Evolutionary conservation across 2,797 vertebrate genomes (phyloP).

Genomic region (Todus mexicanus): DNA sequence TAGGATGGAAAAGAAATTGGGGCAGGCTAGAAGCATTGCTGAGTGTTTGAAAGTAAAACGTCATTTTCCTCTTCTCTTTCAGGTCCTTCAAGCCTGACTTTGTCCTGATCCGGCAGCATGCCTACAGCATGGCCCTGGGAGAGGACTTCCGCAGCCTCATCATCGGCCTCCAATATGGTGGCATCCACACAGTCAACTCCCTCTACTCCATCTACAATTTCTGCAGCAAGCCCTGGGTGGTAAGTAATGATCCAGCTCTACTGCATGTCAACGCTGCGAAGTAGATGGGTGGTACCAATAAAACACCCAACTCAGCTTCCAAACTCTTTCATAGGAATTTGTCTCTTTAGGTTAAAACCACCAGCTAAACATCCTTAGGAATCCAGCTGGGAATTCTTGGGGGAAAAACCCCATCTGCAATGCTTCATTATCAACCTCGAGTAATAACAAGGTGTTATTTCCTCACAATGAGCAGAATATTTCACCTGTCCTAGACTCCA

Average conservation of each 20-base stretch:
- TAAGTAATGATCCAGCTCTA: conserved; percentile 39
- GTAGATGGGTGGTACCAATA: fast-evolving
- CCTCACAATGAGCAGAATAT: background rate
- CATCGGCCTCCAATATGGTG: conserved; percentile 92
- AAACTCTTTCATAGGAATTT: background rate
- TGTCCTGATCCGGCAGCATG: conserved; percentile 90
- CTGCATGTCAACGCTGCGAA: background rate
- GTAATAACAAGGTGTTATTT: background rate
- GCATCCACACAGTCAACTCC: conserved; percentile 86
- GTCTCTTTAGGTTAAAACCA: background rate
- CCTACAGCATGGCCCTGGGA: conserved; percentile 93
- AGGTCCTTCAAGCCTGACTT: conserved; percentile 97
- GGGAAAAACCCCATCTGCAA: fast-evolving
- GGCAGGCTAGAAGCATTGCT: background rate
- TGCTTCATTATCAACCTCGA: background rate
- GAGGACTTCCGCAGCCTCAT: conserved; percentile 93
- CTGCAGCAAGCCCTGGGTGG: conserved; percentile 96
- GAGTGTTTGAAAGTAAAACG: background rate
- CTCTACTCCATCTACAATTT: conserved; percentile 97
- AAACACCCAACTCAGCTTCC: background rate
- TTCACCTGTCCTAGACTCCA: background rate
- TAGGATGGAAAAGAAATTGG: background rate
- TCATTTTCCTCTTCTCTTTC: background rate
- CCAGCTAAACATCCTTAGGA: background rate
- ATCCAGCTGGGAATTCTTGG: background rate